Evolutionary conservation across 2,797 vertebrate species (phyloP), one percentile per base, ranked within the genome.

Genomic region (Enteromius argenteus): DNA sequence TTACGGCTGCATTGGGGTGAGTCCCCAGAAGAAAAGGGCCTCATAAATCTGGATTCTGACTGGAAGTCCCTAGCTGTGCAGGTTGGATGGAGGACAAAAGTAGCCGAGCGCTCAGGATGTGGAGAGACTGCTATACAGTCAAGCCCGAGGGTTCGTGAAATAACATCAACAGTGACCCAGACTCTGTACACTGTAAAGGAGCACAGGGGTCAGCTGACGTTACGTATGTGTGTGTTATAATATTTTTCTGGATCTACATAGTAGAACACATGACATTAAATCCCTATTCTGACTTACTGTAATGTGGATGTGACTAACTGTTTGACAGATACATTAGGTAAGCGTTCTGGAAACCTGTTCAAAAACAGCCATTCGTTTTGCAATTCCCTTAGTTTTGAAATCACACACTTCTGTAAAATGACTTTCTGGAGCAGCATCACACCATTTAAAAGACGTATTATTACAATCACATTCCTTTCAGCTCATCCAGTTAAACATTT

Each of bases 1-100:
- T 93, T 95, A 94, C 94, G 95, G 93, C 75, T 82, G 91, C 93
- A 94, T 91, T 93, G 91, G 92, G 90, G 90, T 93, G 93, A 95
- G 60, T 85, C 94, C 94, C 92, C 93, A 92, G 93, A 94, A 91
- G 93, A 51, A 23, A 87, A 91, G 92, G 91, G 91, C 92, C 94
- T 94, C 95, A 96, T 96, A 97, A 97, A 97, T 96, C 95, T 96
- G 95, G 91, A 89, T 91, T 90, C 84, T 88, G 93, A 94, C 94
- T 96, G 93, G 95, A 96, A 92, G 94, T 94, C 96, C 91, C 94
- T 96, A 94, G 94, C 94, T 89, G 51, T 1, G 92, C 91, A 94
- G 94, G 94, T 94, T 96, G 96, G 94, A 97, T 92, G 91, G 92
- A 77, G 81, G 94, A 96, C 95, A 96, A 96, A 96, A 94, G 95